Conservation (phyloP, 2,113 vertebrate genomes). For the Gopherus evgoodei region DNA sequence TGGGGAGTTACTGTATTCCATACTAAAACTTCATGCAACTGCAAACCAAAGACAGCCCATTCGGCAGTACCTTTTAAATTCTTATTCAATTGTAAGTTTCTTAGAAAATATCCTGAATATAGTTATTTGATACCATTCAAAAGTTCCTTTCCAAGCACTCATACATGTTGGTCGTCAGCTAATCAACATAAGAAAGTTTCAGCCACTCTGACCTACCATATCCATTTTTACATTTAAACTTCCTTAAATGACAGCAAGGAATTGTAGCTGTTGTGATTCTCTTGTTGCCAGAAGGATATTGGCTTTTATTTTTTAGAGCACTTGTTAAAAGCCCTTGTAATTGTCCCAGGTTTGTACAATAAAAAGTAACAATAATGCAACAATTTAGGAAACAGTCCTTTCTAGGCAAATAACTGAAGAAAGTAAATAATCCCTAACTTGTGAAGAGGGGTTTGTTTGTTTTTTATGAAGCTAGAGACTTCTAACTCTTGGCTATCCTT, state of each 20-base stretch:
- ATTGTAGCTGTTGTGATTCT: not conserved
- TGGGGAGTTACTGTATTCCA: too few relatives aligned
- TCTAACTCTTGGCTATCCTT: not conserved
- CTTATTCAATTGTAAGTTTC: not conserved
- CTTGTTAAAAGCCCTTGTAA: not conserved
- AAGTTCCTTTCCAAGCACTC: not conserved
- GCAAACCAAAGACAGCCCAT: not conserved
- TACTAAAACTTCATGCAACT: not conserved
- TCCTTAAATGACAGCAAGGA: not conserved
- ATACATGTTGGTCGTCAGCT: not conserved
- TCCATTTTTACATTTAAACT: not conserved
- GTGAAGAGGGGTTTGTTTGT: not conserved
- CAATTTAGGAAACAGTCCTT: not conserved
- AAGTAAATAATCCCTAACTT: not conserved
- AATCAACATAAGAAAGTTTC: rapidly evolving
- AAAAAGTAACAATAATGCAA: not conserved
- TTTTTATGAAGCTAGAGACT: not conserved
- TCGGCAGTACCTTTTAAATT: not conserved
- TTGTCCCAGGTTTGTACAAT: not conserved
- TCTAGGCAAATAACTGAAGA: not conserved
- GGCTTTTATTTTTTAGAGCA: not conserved
- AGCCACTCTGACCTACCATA: not conserved
- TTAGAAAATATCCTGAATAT: not conserved
- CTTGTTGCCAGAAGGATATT: not conserved
- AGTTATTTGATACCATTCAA: not conserved